These are phyloP conservation scores for Littorina saxatilis DNA, from an alignment of 1,140 invertebrate species.

Conservation along the genomic window DNA sequence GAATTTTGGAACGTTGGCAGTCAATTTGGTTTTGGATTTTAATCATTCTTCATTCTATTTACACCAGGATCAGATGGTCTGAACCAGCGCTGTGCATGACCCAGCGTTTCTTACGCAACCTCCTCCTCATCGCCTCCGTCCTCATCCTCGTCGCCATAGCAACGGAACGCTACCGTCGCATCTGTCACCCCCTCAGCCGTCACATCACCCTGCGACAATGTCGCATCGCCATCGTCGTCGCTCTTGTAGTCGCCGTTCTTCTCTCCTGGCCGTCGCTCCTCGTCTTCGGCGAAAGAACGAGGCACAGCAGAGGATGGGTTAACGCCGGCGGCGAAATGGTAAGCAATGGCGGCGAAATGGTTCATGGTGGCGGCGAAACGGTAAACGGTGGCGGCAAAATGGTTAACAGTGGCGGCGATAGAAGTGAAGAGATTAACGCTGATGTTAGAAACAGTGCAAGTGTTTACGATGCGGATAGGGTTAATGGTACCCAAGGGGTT, in stretches of 20 bases:
- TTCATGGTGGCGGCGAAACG: slow-evolving; percentile 32
- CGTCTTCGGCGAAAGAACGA: slow-evolving; percentile 35
- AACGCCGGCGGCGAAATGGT: too few species aligned
- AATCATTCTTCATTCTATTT: too few species aligned
- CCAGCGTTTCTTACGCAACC: slow-evolving; percentile 47
- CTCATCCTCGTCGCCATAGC: slow-evolving; percentile 56
- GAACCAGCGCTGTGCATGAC: slow-evolving; percentile 48
- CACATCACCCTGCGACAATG: slow-evolving; percentile 47
- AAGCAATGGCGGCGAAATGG: too few species aligned
- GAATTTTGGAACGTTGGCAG: too few species aligned
- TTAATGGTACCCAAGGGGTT: too few species aligned
- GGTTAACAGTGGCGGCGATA: neutral
- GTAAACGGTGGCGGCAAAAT: neutral
- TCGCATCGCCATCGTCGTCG: slow-evolving; percentile 32
- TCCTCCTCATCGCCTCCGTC: slow-evolving; percentile 43
- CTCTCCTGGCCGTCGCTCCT: slow-evolving; percentile 50
- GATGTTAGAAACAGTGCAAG: neutral
- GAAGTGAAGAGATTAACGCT: too few species aligned
- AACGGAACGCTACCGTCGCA: slow-evolving; percentile 50
- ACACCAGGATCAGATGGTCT: too few species aligned
- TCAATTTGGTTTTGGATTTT: too few species aligned
- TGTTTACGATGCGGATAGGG: neutral
- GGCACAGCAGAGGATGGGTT: too few species aligned
- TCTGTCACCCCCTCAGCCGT: slow-evolving; percentile 45
- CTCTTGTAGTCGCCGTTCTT: slow-evolving; percentile 39